Evolutionary conservation across 2,113 vertebrate genomes (phyloP).

Genomic region (Cephalopterus ornatus): DNA sequence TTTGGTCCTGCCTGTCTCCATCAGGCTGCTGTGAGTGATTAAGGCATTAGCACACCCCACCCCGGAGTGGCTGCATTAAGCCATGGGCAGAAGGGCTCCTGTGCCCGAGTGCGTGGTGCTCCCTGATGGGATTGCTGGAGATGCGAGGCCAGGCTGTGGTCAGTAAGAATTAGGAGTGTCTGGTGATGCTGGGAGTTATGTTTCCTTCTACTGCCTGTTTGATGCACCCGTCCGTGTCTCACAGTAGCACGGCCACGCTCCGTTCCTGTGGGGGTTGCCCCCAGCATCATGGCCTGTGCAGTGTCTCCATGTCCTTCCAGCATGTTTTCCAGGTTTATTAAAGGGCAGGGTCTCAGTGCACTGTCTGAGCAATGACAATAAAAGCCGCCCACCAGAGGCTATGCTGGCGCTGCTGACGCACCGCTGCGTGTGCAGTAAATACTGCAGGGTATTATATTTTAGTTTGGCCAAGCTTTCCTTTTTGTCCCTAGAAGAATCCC

Average conservation of each 20-base stretch:
- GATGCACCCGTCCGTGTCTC: rapidly evolving
- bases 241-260: rapidly evolving
- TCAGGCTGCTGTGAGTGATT: neutral
- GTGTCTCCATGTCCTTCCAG: neutral
- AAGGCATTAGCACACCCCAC: neutral
- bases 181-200: neutral
- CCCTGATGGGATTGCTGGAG: neutral
- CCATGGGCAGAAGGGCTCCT: neutral
- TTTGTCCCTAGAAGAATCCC: neutral
- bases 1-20: neutral
- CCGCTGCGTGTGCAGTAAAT: rapidly evolving
- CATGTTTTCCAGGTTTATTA: neutral
- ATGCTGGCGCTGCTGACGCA: neutral
- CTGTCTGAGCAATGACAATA: rapidly evolving
- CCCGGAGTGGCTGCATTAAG: neutral
- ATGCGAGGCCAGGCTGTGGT: neutral
- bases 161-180: neutral
- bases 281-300: rapidly evolving
- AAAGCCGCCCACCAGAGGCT: neutral
- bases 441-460: neutral
- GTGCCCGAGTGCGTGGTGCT: neutral
- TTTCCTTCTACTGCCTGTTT: neutral
- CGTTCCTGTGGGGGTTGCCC: rapidly evolving
- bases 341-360: neutral
- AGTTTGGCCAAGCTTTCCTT: neutral